A percentile compares a stretch with the other conserved stretches of the same genome.
Evolutionary conservation across 2,113 vertebrate genomes (phyloP).

Genomic region (Hemibagrus wyckioides): DNA sequence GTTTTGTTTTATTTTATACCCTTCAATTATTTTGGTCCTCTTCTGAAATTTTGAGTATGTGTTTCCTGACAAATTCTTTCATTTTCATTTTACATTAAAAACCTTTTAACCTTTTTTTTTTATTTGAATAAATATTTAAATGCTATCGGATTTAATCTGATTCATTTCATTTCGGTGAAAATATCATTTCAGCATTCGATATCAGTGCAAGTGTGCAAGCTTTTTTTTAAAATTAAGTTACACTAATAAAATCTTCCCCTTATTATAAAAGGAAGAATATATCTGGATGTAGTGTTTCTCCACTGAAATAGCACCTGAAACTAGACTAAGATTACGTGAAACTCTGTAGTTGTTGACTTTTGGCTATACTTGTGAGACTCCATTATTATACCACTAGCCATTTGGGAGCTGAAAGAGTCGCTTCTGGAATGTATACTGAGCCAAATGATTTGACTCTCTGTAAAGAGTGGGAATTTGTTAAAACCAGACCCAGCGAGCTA

Average conservation of each 20-base stretch:
- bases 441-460: not conserved
- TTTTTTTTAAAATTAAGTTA: not conserved
- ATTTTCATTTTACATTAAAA: conserved; percentile 40
- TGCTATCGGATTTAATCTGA: not conserved
- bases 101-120: not conserved
- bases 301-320: not conserved
- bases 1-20: not conserved
- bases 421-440: not conserved
- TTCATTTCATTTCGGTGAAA: not conserved
- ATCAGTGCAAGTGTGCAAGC: not conserved
- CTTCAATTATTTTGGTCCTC: not conserved
- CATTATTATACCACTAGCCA: too few relatives aligned
- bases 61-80: not conserved
- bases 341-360: not conserved
- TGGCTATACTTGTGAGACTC: not conserved
- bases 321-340: not conserved
- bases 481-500: not conserved
- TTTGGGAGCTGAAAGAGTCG: not conserved
- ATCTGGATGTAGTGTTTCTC: not conserved
- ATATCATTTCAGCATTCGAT: not conserved
- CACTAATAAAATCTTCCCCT: too few relatives aligned
- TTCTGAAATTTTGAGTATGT: not conserved
- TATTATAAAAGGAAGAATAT: not conserved
- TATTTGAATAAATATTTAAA: conserved; percentile 26
- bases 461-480: not conserved